Percentiles rank a stretch among this genome's conserved stretches.
These are phyloP conservation scores for Lutjanus erythropterus DNA, from an alignment of 2,113 vertebrate genomes.

Conservation along the genomic window DNA sequence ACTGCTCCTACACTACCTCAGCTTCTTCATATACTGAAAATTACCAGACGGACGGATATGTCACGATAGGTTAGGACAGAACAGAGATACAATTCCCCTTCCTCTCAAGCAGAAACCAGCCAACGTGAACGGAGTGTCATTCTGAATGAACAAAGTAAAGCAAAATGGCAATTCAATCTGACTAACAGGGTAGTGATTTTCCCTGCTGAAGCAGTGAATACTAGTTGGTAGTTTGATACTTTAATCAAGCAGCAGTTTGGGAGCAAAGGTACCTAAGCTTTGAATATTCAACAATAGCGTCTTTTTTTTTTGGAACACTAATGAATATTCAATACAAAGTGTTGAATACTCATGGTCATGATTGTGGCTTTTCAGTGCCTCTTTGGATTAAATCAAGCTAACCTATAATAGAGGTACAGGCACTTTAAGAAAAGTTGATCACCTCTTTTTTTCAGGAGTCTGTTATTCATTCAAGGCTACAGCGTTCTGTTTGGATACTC, in stretches of 20 bases:
- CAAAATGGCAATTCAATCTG: not conserved
- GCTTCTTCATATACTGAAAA: not conserved
- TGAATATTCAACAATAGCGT: slow-evolving; percentile 40
- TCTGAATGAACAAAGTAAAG: not conserved
- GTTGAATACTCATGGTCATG: slow-evolving; percentile 14
- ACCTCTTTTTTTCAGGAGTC: slow-evolving; percentile 15
- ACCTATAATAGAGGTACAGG: slow-evolving; percentile 24
- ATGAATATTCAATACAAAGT: slow-evolving; percentile 43
- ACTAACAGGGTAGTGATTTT: not conserved
- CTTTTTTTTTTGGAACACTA: not conserved
- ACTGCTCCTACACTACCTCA: not conserved
- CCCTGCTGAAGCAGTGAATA: slow-evolving; percentile 4
- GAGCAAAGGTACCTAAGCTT: slow-evolving; percentile 9
- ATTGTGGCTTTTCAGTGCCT: slow-evolving; percentile 21
- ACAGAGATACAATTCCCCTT: not conserved
- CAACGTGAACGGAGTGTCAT: not conserved
- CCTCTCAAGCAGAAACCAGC: not conserved
- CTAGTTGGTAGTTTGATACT: slow-evolving; percentile 10
- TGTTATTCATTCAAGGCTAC: slow-evolving; percentile 42
- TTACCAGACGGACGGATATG: not conserved
- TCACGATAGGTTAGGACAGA: not conserved
- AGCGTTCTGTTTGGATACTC: not conserved
- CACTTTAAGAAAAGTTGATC: slow-evolving; percentile 23
- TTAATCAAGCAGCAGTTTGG: slow-evolving; percentile 35
- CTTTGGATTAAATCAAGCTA: slow-evolving; percentile 29